Evolutionary conservation across 2,888 invertebrate genomes (phyloP), one percentile per base, ranked within the genome.

Genomic region (Syrista parreyssii): DNA sequence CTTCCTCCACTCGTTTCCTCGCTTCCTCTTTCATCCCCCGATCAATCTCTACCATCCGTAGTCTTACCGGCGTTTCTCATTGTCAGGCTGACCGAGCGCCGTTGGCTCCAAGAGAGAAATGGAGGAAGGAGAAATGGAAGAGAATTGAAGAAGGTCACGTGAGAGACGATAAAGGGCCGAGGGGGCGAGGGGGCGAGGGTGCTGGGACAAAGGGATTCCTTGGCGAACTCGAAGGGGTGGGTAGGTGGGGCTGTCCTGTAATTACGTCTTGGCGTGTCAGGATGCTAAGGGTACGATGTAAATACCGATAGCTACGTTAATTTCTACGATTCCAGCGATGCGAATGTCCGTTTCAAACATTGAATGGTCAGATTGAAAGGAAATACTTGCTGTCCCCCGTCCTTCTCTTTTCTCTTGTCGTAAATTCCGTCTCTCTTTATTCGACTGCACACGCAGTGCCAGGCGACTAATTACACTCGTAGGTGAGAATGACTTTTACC

Each of bases 201-300:
- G 68, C 30, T 55, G 40, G 74, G 74, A 36, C 68, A 33, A 36
- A 68, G 71, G 78, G 55, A 74, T 78, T 73, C 77, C 72, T 72
- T 76, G 69, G n/a, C 36, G 36, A 73, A 75, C 68, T 73, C n/a
- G 30, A 55, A 33, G 68, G 32, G 30, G 36, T 30, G 72, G 68
- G 40, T 34, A n/a, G 75, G 40, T 23, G 32, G 68, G 75, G 36
- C 83, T 82, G 81, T 86, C 80, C 83, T 82, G 86, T 89, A 89
- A 89, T 89, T 88, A 87, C 86, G 82, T 84, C 84, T 86, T 89
- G 82, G 89, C 89, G 89, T 89, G 89, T 87, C 86, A 81, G 82
- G 82, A 84, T 84, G 85, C 85, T 89, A 89, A 89, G 88, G 86
- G 85, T 85, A 84, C 85, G 88, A 89, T 89, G 88, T 87, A 89